Conservation (phyloP, 2,113 vertebrate genomes). For the Andinoacara biseriatus region DNA sequence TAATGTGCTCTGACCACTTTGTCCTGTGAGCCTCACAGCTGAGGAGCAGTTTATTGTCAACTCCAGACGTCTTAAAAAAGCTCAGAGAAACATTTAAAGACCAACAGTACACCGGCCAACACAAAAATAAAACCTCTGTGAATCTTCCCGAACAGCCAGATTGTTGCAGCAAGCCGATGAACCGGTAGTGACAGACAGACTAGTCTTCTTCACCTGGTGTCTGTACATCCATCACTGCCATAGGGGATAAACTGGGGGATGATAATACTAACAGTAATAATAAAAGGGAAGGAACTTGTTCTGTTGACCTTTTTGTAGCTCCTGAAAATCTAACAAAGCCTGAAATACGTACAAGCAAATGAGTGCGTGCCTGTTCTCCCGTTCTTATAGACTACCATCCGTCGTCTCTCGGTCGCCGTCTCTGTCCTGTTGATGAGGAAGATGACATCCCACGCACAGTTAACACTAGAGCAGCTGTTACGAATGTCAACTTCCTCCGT, state of each 20-base stretch:
- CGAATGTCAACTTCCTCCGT: constrained; percentile 52
- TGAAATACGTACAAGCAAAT: constrained; percentile 52
- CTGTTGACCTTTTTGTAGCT: constrained; percentile 70
- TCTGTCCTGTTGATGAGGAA: constrained; percentile 40
- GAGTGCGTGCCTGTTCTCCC: constrained; percentile 53
- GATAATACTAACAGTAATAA: neutral
- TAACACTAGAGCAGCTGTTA: constrained; percentile 28
- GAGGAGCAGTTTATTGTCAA: neutral
- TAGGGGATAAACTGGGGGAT: constrained; percentile 21
- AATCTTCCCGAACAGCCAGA: constrained; percentile 25
- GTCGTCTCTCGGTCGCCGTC: constrained; percentile 41
- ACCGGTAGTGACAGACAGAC: constrained; percentile 40
- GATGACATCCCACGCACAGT: constrained; percentile 7
- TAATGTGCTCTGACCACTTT: neutral
- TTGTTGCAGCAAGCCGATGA: constrained; percentile 7
- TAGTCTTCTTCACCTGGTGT: constrained; percentile 51
- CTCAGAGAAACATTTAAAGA: constrained; percentile 13
- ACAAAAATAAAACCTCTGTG: neutral
- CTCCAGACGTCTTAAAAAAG: neutral
- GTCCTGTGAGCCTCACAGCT: constrained; percentile 4
- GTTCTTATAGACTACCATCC: constrained; percentile 40
- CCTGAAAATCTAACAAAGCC: constrained; percentile 32
- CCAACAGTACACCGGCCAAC: neutral
- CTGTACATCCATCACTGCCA: constrained; percentile 74
- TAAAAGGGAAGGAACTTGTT: constrained; percentile 9